These are phyloP conservation scores for Orussus abietinus DNA, from an alignment of 1,140 invertebrate species.

Conservation along the genomic window DNA sequence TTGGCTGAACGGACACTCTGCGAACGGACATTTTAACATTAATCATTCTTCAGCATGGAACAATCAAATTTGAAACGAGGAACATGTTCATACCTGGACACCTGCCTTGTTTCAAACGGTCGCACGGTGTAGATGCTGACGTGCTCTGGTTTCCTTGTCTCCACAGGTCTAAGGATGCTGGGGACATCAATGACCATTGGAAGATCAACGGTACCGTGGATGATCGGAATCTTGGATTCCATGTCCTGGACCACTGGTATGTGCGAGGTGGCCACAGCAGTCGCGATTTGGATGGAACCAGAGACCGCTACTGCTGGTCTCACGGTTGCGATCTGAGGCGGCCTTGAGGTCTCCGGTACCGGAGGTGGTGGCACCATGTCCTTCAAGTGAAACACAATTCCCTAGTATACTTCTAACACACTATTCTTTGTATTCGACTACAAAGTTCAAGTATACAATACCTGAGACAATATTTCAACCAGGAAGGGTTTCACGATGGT, in stretches of 20 bases:
- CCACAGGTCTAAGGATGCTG: constrained; percentile 29
- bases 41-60: background rate
- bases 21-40: constrained; percentile 8
- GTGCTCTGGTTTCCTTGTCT: constrained; percentile 35
- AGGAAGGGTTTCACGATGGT: constrained; percentile 41
- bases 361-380: constrained; percentile 46
- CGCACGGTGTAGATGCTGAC: constrained; percentile 45
- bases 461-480: constrained; percentile 46
- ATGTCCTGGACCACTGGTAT: constrained; percentile 46
- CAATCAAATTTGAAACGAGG: constrained; percentile 2
- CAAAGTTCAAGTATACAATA: too few relatives aligned
- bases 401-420: too few relatives aligned
- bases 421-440: too few relatives aligned
- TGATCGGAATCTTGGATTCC: constrained; percentile 49
- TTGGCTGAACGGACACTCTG: constrained; percentile 37
- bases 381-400: too few relatives aligned
- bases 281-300: constrained; percentile 49
- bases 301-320: constrained; percentile 42
- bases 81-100: constrained; percentile 33
- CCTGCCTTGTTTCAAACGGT: constrained; percentile 42
- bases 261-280: constrained; percentile 47
- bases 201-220: constrained; percentile 49
- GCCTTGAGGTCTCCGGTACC: constrained; percentile 30
- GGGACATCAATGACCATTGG: constrained; percentile 45
- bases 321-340: constrained; percentile 35